Evolutionary conservation across 2,888 invertebrate species (phyloP).

Genomic region (Serripes groenlandicus): DNA sequence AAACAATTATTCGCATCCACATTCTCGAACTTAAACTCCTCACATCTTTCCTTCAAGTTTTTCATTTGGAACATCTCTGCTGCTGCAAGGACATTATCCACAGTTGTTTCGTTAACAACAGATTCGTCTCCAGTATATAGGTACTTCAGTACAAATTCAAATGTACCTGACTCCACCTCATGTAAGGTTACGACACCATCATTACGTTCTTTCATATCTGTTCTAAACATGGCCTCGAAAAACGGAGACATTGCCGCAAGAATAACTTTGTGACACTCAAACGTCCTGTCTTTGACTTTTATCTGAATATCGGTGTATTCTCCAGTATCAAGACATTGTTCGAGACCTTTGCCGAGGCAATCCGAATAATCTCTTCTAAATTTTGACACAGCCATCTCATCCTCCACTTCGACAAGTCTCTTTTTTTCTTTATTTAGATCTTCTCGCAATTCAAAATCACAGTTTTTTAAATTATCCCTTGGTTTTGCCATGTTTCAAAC

Average conservation of each 20-base stretch:
- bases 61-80: conserved; percentile 95
- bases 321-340: conserved; percentile 59
- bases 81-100: conserved; percentile 90
- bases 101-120: conserved; percentile 92
- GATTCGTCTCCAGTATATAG: conserved; percentile 92
- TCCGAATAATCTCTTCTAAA: conserved; percentile 58
- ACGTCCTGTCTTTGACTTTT: conserved; percentile 70
- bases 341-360: conserved; percentile 58
- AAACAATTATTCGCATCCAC: conserved; percentile 93
- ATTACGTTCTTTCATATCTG: conserved; percentile 75
- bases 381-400: conserved; percentile 43
- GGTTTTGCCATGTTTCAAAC: too few species aligned
- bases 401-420: too few species aligned
- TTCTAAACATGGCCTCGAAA: conserved; percentile 78
- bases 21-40: conserved; percentile 91
- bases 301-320: conserved; percentile 78
- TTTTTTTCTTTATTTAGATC: too few species aligned
- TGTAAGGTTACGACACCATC: conserved; percentile 73
- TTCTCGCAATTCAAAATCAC: too few species aligned
- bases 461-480: too few species aligned
- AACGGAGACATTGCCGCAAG: conserved; percentile 80
- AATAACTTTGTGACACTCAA: conserved; percentile 79
- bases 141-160: conserved; percentile 93
- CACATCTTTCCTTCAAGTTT: conserved; percentile 93
- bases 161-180: conserved; percentile 90